Evolutionary conservation across 2,888 invertebrate species (phyloP).

Genomic region (Bhutanitis thaidina): DNA sequence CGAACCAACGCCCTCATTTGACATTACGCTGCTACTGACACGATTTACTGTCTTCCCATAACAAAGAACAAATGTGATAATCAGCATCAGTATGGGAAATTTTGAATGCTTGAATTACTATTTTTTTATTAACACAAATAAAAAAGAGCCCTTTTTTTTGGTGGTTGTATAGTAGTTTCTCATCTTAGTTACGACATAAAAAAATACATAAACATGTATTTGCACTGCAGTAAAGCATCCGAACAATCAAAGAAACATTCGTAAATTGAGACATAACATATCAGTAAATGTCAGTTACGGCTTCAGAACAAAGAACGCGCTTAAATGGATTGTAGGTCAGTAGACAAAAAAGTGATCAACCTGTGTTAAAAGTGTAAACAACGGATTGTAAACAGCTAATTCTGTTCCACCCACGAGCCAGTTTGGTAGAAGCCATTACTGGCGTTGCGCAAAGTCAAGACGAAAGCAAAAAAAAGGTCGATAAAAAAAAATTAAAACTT

Average conservation of each 20-base stretch:
- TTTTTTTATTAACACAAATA: no score
- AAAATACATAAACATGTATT: no score
- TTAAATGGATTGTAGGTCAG: constrained; percentile 11
- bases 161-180: no score
- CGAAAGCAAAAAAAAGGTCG: no score
- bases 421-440: no score
- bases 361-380: constrained; percentile 5
- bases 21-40: background rate
- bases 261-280: background rate
- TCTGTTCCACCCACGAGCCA: background rate
- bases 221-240: no score
- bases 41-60: background rate
- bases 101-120: no score
- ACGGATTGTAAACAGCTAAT: background rate
- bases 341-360: constrained; percentile 17
- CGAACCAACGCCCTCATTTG: constrained; percentile 1
- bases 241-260: background rate
- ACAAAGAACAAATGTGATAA: background rate
- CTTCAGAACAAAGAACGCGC: constrained; percentile 1
- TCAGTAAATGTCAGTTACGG: background rate
- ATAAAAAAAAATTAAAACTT: no score
- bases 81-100: no score
- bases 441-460: no score
- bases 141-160: no score
- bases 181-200: no score